Base-by-base conservation (phyloP, 1,140 invertebrate species). In the Drosophila arawakana region DNA sequence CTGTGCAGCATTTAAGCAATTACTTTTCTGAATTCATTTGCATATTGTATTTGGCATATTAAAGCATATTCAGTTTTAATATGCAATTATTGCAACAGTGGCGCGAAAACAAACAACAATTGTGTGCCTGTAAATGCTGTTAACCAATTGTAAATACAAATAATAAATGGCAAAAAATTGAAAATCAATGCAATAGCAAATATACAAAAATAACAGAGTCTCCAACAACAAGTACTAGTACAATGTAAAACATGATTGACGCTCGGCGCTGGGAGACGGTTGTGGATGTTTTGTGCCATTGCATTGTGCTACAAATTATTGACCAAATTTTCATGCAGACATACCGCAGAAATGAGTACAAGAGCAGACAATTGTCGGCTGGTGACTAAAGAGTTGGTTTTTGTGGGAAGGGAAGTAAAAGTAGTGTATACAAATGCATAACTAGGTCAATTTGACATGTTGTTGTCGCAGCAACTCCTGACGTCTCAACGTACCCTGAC, bases 371-470 rank as follows among this genome's bases (percentile, higher is more conserved):
- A 73, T 76, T 71, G 76, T 69, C 57, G 68, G 41, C n/a, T n/a
- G 5, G 49, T 49, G 35, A 41, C 13, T 30, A 30, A 30, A 30
- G 25, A 30, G 25, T 30, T 30, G 25, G 25, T 30, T 30, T 30
- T 30, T 15, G 30, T 7, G 60, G 34, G 54, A 11, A 0, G 11
- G 6, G 9, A 21, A 35, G 37, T 6, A 9, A 10, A 46, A n/a
- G 46, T 10, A 18, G 59, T 66, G 39, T 5, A 41, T 10, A 41
- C 4, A 41, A 73, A 70, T 80, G 70, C 70, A 89, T 80, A 88
- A 88, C 80, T 88, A 80, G 83, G 83, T 88, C 83, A 89, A 78
- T 89, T 88, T 88, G 83, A 88, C 80, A 89, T 89, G 83, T 78
- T 65, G 83, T 80, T 88, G 83, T 88, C 83, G 83, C 83, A 88